phyloP scores from a whole-genome alignment of 2,888 invertebrate genomes.

The Herminia tarsipennalis region DNA sequence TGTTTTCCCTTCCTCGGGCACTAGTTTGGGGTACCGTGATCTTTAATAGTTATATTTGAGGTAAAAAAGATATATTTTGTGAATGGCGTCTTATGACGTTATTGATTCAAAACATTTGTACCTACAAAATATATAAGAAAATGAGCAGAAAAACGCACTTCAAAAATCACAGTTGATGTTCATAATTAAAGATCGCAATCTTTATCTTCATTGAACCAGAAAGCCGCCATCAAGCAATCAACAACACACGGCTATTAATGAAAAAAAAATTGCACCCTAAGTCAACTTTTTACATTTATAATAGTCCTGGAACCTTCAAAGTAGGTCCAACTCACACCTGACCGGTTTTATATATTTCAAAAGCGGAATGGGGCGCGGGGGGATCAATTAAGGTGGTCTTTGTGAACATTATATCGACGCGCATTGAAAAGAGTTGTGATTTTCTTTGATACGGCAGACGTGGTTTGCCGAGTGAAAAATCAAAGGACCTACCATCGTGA shows the following conservation, averaged over 20 bases:
- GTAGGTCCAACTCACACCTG: conserved; percentile 45
- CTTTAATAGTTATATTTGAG: neutral
- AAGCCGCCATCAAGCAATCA: conserved; percentile 1
- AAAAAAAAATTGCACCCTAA: conserved; percentile 3
- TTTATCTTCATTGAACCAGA: no score
- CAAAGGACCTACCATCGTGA: conserved; percentile 77
- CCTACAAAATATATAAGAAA: no score
- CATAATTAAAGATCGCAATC: no score
- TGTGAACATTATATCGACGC: conserved; percentile 82
- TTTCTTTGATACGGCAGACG: conserved; percentile 84
- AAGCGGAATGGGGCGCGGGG: conserved; percentile 61
- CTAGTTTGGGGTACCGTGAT: conserved; percentile 37
- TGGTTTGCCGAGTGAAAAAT: conserved; percentile 85
- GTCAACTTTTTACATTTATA: conserved; percentile 22
- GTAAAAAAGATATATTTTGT: neutral
- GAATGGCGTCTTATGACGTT: no score
- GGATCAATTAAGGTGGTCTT: conserved; percentile 81
- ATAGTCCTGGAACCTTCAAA: conserved; percentile 39
- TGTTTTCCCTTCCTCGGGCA: conserved; percentile 38
- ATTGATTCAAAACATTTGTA: no score
- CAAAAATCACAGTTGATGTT: no score
- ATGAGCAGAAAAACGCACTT: no score
- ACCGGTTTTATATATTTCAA: conserved; percentile 60
- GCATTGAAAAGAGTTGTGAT: conserved; percentile 86
- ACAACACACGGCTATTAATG: neutral